Evolutionary conservation across 2,113 vertebrate species (phyloP).

Genomic region (Vulpes vulpes): DNA sequence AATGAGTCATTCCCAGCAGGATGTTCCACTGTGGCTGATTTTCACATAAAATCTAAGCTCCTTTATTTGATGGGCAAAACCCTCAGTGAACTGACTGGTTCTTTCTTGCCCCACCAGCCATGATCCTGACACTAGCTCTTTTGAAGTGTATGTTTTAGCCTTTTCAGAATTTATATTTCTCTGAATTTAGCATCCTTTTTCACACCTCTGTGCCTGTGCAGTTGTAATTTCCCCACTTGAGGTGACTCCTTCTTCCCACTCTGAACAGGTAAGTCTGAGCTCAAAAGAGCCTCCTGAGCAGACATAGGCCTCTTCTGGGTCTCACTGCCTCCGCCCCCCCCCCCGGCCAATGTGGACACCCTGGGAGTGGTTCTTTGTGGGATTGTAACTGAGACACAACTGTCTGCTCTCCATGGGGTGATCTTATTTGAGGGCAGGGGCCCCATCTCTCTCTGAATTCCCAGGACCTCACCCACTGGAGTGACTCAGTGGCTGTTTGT

Average conservation of each 20-base stretch:
- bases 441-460: accelerated
- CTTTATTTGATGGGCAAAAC: neutral
- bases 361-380: neutral
- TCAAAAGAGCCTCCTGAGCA: too few relatives aligned
- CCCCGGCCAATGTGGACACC: too few relatives aligned
- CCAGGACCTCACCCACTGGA: neutral
- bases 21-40: neutral
- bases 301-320: accelerated
- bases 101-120: neutral
- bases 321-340: neutral
- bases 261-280: neutral
- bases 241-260: neutral
- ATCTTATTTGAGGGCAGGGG: neutral
- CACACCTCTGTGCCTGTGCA: neutral
- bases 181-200: neutral
- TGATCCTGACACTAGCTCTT: neutral
- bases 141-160: neutral
- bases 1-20: too few relatives aligned
- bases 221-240: neutral
- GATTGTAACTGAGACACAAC: accelerated
- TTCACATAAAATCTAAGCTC: neutral
- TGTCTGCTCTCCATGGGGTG: neutral
- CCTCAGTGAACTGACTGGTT: neutral
- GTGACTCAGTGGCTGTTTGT: neutral
- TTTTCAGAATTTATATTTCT: neutral